Evolutionary conservation across 2,113 vertebrate genomes (phyloP), one percentile per base, ranked within the genome.

Genomic region (Cinclus cinclus): DNA sequence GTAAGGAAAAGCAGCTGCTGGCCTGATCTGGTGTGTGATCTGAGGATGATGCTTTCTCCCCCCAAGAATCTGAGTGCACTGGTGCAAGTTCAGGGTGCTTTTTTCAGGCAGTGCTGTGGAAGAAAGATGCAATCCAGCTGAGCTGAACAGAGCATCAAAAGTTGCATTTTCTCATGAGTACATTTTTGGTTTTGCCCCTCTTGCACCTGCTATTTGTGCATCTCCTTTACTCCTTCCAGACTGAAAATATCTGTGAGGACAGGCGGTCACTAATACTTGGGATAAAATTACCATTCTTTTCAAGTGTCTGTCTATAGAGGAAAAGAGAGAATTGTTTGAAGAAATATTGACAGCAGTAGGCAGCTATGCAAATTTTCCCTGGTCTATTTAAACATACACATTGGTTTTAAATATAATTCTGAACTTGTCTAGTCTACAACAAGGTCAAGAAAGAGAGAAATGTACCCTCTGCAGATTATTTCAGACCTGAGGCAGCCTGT

Each of bases 401-500:
- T 76, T 70, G 33, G 44, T 87, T 96, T 97, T 96, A 95, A 93
- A 96, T 95, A 92, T 95, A 96, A 92, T 96, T 94, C 73, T 65
- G 73, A 94, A 93, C 15, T 95, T 93, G 82, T 52, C 85, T 83
- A 21, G 76, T 89, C 49, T 95, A 75, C 77, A 93, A 75, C 94
- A 96, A 95, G 93, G 88, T 96, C 93, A 96, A 90, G 79, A 74
- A 96, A 87, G 44, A 60, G 85, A 90, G 68, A 93, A 77, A 77
- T 92, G 92, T 96, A 89, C 83, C 86, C 88, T 89, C 46, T 83
- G 56, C 53, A 58, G 93, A 82, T 94, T 95, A 94, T 96, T 96
- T 96, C 92, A 97, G 93, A 94, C 65, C 39, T 0, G 0, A 96
- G 94, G 86, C 90, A 94, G 92, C 60, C 95, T 95, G 93, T 95